Evolutionary conservation across 2,797 vertebrate genomes (phyloP), one percentile per base, ranked within the genome.

Genomic region (Xyrichtys novacula): DNA sequence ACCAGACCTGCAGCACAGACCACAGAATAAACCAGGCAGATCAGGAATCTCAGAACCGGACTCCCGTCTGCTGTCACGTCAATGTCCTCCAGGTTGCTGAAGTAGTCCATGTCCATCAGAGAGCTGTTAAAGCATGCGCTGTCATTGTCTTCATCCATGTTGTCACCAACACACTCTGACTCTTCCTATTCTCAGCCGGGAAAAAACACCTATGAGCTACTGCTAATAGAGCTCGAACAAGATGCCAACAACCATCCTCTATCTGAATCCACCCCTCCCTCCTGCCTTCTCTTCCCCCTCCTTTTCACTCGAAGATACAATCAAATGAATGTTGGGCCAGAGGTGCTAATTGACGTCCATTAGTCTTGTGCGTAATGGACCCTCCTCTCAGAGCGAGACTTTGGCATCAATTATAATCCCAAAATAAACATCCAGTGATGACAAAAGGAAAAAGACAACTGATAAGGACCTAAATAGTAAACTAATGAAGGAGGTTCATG

Each of bases 1-100:
- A 92, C 28, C 53, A 95, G 78, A 11, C 89, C 92, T 2, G 80
- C 88, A 0, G 89, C 88, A 74, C 94, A 93, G 0, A 94, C 92
- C 0, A 87, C 85, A 0, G 89, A 92, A 31, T 94, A 94, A 5
- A 93, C 83, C 0, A 89, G 14, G 31, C 90, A 93, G 57, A 94
- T 91, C 31, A 93, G 36, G 62, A 88, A 65, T 2, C 91, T 70
- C 62, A 93, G 73, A 0, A 85, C 19, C 4, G 78, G 91, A 44
- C 84, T 93, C 1, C 89, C 87, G 26, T 94, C 93, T 0, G 90
- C 93, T 0, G 86, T 60, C 74, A 93, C 80, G 29, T 94, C 93
- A 54, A 93, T 93, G 78, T 92, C 85, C 38, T 93, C 90, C 83
- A 90, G 48, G 46, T 71, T 89, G 34, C 70, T 79, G 70, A 93